Evolutionary conservation across 23 tunicate genomes (phyloP), one percentile per base, ranked within the genome.

Genomic region (Clavelina lepadiformis): DNA sequence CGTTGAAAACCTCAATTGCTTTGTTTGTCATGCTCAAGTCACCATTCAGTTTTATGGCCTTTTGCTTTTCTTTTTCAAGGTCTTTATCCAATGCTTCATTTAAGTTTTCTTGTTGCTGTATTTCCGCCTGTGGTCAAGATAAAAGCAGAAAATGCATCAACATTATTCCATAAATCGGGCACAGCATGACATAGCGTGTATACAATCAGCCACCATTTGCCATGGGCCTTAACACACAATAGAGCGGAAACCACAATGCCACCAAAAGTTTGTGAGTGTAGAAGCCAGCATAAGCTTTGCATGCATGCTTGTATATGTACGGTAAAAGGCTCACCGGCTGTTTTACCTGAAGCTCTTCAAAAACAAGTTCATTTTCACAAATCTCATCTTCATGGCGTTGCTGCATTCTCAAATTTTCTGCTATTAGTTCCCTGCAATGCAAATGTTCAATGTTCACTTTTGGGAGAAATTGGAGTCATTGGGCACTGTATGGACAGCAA

Each of bases 331-430:
- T n/a, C n/a, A n/a, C n/a, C n/a, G n/a, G n/a, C n/a, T n/a, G n/a
- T n/a, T n/a, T n/a, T n/a, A 78, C 84, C 67, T 78, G 75, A 5
- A 78, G n/a, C 59, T 78, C 75, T 15, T 68, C 69, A 68, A 78
- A 23, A 27, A 32, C 8, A 32, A 33, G 47, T 46, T 78, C 75
- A 46, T 68, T 44, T 45, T 78, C 69, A 21, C 36, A 21, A 19
- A 53, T 68, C 31, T 78, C 84, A 13, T 68, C 75, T 5, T 78
- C 61, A 11, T 46, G 29, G 29, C 2, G 6, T 28, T 23, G 57
- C 57, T 66, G 46, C 3, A n/a, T 23, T 46, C 28, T 7, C 3
- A 31, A 35, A 23, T 8, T 46, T 3, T 66, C 72, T 46, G 27
- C 72, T 3, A 5, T 19, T 20, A 46, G 29, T 3, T 23, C 18